These are phyloP conservation scores for Petrosia ficiformis DNA, from an alignment of 37 sponge, comb jelly and placozoan genomes.

Conservation along the genomic window DNA sequence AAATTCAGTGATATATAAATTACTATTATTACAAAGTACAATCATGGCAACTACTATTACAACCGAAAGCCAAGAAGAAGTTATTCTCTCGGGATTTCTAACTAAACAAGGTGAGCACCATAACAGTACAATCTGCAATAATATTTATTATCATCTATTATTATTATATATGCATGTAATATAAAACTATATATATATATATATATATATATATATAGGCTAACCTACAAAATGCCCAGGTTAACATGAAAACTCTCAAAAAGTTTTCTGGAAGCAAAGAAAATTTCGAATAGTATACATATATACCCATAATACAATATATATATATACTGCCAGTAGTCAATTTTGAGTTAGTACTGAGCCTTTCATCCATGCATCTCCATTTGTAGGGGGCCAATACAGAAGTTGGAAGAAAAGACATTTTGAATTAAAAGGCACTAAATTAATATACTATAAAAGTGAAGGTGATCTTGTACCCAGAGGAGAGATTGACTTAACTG, in stretches of 20 bases:
- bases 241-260: too few species aligned
- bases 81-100: slow-evolving; percentile 2
- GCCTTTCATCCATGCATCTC: too few species aligned
- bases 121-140: neutral
- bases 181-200: too few species aligned
- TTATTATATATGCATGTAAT: too few species aligned
- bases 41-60: neutral
- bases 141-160: neutral
- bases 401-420: slow-evolving; percentile 67
- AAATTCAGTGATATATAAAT: neutral
- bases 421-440: slow-evolving; percentile 33
- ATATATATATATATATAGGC: too few species aligned
- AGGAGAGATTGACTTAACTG: slow-evolving; percentile 45
- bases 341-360: too few species aligned
- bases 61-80: neutral
- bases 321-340: too few species aligned
- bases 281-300: too few species aligned
- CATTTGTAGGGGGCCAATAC: slow-evolving; percentile 48
- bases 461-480: slow-evolving; percentile 35
- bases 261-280: too few species aligned
- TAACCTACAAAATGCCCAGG: too few species aligned
- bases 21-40: neutral
- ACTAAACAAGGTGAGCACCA: slow-evolving; percentile 1
- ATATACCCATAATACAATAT: too few species aligned
- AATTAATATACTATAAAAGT: slow-evolving; percentile 44